phyloP scores from a whole-genome alignment of 2,888 invertebrate species.

The Drosophila siamana region DNA sequence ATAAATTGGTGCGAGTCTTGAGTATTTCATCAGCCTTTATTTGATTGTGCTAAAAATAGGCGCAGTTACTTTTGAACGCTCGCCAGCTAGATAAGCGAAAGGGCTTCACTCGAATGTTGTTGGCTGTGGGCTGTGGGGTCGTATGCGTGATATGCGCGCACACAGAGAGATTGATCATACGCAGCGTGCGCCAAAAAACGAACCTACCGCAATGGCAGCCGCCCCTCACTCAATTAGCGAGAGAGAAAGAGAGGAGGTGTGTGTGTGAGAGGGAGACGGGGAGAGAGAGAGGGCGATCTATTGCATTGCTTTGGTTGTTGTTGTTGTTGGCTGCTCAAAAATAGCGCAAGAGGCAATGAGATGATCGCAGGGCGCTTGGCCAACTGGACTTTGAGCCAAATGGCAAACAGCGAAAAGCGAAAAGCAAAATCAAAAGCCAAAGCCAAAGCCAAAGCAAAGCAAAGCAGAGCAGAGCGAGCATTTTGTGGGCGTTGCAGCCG shows the following conservation, averaged over 20 bases:
- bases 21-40: conserved; percentile 40
- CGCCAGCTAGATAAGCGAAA: conserved; percentile 24
- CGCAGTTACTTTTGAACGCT: conserved; percentile 19
- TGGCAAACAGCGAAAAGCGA: neutral
- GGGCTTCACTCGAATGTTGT: neutral
- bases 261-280: neutral
- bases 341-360: conserved; percentile 30
- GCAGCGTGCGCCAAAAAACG: conserved; percentile 49
- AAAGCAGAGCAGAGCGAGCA: conserved; percentile 8
- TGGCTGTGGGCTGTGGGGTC: conserved; percentile 16
- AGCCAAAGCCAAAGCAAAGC: conserved; percentile 10
- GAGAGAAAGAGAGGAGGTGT: neutral
- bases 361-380: conserved; percentile 35
- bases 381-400: conserved; percentile 63
- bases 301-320: conserved; percentile 12
- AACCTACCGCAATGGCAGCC: conserved; percentile 70
- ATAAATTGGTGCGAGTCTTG: conserved; percentile 1
- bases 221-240: conserved; percentile 25
- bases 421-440: conserved; percentile 11
- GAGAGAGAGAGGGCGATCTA: neutral
- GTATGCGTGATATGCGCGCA: conserved; percentile 40
- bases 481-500: conserved; percentile 61
- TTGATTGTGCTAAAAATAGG: conserved; percentile 54
- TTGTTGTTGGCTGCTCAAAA: conserved; percentile 32
- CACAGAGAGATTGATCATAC: conserved; percentile 61